Conservation (phyloP, 2,888 invertebrate species). For the Dynastes maya region DNA sequence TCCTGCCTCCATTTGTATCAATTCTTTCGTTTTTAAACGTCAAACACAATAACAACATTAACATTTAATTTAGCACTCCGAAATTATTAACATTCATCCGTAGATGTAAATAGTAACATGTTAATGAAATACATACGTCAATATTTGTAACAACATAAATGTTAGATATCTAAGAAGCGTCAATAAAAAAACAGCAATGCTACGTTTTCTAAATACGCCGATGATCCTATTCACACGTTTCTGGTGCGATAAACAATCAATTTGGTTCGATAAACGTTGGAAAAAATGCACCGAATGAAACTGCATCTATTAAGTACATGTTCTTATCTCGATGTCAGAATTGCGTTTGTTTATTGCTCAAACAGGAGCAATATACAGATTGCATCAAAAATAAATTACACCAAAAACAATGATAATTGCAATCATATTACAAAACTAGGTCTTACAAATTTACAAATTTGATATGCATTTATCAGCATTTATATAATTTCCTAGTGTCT, state of each 20-base stretch:
- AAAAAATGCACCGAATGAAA: neutral
- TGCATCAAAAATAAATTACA: too few relatives aligned
- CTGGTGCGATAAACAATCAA: conserved; percentile 14
- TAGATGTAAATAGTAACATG: neutral
- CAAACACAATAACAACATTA: neutral
- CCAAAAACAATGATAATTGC: too few relatives aligned
- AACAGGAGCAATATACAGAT: neutral
- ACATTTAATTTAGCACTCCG: neutral
- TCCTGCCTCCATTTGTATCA: neutral
- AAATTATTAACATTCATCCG: neutral
- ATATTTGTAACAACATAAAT: conserved; percentile 4
- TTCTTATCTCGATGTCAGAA: neutral
- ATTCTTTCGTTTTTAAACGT: neutral
- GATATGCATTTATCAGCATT: too few relatives aligned
- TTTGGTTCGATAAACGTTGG: conserved; percentile 2
- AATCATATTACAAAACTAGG: too few relatives aligned
- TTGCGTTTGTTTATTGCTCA: neutral
- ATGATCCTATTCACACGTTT: conserved; percentile 12
- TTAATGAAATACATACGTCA: conserved; percentile 10
- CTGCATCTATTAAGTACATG: neutral
- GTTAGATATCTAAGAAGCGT: neutral
- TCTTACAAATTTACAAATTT: too few relatives aligned
- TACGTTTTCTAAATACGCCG: conserved; percentile 7
- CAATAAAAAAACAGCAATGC: neutral
- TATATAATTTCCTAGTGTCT: too few relatives aligned